Conservation (phyloP, 2,888 invertebrate species). For the Theodoxus fluviatilis region DNA sequence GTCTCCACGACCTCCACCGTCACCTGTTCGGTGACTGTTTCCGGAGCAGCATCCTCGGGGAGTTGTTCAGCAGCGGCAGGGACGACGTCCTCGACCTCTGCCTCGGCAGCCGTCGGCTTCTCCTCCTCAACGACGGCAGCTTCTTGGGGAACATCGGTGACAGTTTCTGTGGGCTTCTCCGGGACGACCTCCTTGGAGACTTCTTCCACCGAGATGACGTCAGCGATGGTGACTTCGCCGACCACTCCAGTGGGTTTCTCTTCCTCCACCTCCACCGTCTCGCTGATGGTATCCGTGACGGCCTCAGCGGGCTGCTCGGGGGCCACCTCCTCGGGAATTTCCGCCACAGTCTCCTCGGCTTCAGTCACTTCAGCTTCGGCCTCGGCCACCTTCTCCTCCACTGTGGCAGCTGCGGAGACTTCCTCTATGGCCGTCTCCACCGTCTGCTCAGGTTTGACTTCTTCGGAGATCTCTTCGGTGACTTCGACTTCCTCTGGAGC, state of each 20-base stretch:
- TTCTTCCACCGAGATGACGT: too few relatives aligned
- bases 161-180: constrained; percentile 28
- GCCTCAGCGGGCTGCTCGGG: constrained; percentile 37
- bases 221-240: constrained; percentile 13
- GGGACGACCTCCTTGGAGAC: too few relatives aligned
- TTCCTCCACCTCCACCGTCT: constrained; percentile 35
- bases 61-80: constrained; percentile 25
- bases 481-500: constrained; percentile 19
- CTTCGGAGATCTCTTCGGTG: constrained; percentile 25
- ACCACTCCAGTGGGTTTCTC: constrained; percentile 30
- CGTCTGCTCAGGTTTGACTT: constrained; percentile 24
- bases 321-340: constrained; percentile 30
- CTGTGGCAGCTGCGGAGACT: constrained; percentile 10
- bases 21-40: constrained; percentile 26
- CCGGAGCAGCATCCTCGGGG: constrained; percentile 28
- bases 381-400: constrained; percentile 29
- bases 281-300: constrained; percentile 36
- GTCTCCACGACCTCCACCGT: constrained; percentile 19
- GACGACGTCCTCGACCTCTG: constrained; percentile 27
- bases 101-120: constrained; percentile 25
- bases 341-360: constrained; percentile 27
- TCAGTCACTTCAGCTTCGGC: constrained; percentile 28
- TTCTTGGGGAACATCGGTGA: constrained; percentile 26
- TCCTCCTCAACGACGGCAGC: constrained; percentile 27
- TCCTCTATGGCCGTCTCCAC: constrained; percentile 22